Percentiles rank a stretch among this genome's conserved stretches.
These are phyloP conservation scores for Acrobeloides nanus DNA, from an alignment of 2,888 invertebrate genomes.

Conservation along the genomic window DNA sequence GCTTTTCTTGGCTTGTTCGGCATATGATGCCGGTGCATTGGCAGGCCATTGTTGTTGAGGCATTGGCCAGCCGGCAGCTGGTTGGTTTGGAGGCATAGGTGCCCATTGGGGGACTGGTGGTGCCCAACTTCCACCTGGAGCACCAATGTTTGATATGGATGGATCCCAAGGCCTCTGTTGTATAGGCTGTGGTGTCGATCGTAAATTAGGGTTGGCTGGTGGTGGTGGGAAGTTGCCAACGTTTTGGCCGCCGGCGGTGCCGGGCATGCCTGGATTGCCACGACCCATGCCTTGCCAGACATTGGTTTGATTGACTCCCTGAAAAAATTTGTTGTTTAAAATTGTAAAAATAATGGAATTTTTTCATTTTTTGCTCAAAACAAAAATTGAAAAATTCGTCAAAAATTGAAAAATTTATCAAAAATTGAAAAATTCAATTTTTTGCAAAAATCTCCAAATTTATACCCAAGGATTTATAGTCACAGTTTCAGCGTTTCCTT, in stretches of 20 bases:
- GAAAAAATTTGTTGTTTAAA: constrained; percentile 3
- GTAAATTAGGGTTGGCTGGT: background rate
- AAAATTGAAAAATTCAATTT: too few species aligned
- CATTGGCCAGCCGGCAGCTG: constrained; percentile 9
- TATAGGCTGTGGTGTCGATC: background rate
- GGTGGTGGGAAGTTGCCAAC: background rate
- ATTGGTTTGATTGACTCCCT: constrained; percentile 10
- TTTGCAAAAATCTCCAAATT: too few species aligned
- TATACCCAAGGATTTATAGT: constrained; percentile 16
- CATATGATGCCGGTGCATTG: constrained; percentile 14
- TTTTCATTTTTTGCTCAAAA: background rate
- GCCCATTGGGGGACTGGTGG: constrained; percentile 1
- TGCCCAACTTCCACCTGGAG: constrained; percentile 3
- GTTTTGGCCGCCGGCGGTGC: background rate
- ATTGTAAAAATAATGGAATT: background rate
- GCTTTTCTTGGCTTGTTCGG: constrained; percentile 18
- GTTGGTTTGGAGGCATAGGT: constrained; percentile 6
- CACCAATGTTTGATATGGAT: too few species aligned
- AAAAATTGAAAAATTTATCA: too few species aligned
- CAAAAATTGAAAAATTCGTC: too few species aligned
- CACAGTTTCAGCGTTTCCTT: constrained; percentile 13
- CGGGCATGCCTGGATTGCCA: background rate
- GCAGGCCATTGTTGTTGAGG: constrained; percentile 10
- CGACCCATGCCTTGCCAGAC: constrained; percentile 9
- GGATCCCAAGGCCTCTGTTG: constrained; percentile 2